Percentiles rank a stretch among this genome's conserved stretches.
Evolutionary conservation across 1,140 invertebrate genomes (phyloP).

Genomic region (Calycopis cecrops): DNA sequence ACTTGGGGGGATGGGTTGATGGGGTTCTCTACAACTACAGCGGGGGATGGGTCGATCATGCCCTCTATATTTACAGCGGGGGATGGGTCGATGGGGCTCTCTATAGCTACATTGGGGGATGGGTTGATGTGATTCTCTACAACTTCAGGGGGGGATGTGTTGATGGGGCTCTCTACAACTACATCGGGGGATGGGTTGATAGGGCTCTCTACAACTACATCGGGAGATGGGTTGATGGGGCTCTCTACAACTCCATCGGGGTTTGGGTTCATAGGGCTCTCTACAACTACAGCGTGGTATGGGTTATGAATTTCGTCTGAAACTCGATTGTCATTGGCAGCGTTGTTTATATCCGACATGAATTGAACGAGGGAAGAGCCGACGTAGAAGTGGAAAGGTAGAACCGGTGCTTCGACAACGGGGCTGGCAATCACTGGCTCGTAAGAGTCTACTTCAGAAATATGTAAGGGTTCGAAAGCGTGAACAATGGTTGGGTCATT

Average conservation of each 20-base stretch:
- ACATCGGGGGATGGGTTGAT: neutral
- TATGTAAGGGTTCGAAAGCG: constrained; percentile 26
- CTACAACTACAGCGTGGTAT: constrained; percentile 16
- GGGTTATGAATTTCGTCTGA: constrained; percentile 8
- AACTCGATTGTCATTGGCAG: neutral
- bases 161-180: no score
- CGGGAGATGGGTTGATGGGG: constrained; percentile 27
- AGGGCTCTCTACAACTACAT: constrained; percentile 21
- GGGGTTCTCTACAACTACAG: constrained; percentile 9
- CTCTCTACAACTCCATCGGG: constrained; percentile 19
- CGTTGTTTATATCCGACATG: neutral
- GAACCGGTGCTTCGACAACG: neutral
- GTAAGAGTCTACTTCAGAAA: constrained; percentile 21
- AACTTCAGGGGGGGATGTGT: neutral
- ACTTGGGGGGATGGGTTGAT: constrained; percentile 5
- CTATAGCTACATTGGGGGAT: constrained; percentile 13
- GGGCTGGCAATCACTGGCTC: constrained; percentile 29
- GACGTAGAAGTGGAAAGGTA: neutral
- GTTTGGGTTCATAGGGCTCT: neutral
- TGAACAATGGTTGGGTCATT: constrained; percentile 20
- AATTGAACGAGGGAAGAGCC: constrained; percentile 12
- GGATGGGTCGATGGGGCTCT: constrained; percentile 3
- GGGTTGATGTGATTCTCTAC: neutral
- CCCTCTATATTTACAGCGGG: constrained; percentile 17
- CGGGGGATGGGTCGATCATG: constrained; percentile 19